Conservation (phyloP, 2,113 vertebrate genomes). For the Takifugu bimaculatus region DNA sequence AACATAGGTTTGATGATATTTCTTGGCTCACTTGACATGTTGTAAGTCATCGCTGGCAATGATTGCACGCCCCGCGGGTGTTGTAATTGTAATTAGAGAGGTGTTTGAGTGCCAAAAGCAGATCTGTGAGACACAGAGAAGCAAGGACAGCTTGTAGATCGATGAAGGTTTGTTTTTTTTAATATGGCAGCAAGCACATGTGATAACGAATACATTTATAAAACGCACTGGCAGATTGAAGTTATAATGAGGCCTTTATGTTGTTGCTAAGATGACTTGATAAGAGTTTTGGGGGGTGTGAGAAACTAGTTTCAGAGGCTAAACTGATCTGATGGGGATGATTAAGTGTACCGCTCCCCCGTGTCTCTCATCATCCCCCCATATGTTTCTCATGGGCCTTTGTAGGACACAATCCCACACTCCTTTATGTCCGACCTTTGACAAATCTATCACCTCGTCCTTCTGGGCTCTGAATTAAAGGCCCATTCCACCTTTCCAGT, state of each 20-base stretch:
- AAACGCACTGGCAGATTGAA: constrained; percentile 24
- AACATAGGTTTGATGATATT: constrained; percentile 20
- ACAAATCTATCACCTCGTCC: constrained; percentile 66
- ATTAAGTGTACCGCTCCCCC: constrained; percentile 30
- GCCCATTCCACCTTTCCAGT: constrained; percentile 64
- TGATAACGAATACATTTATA: constrained; percentile 28
- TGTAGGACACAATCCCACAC: constrained; percentile 54
- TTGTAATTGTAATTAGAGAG: constrained; percentile 53
- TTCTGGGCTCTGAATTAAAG: constrained; percentile 64
- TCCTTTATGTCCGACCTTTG: constrained; percentile 64
- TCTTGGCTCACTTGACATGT: constrained; percentile 3
- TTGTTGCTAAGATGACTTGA: constrained; percentile 12
- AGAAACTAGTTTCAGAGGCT: constrained; percentile 15
- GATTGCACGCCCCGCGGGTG: constrained; percentile 33
- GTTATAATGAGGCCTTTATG: constrained; percentile 22
- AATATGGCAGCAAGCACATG: constrained; percentile 29
- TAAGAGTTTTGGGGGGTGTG: constrained; percentile 13
- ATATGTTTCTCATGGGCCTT: constrained; percentile 63
- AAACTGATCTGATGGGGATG: constrained; percentile 30
- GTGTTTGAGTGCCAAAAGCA: constrained; percentile 37
- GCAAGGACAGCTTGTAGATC: constrained; percentile 24
- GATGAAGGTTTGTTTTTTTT: constrained; percentile 11
- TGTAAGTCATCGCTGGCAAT: constrained; percentile 31
- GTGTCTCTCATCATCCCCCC: constrained; percentile 42
- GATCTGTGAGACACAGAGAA: constrained; percentile 32